Base-by-base conservation (phyloP, 2,797 vertebrate genomes). In the Myotis daubentonii region DNA sequence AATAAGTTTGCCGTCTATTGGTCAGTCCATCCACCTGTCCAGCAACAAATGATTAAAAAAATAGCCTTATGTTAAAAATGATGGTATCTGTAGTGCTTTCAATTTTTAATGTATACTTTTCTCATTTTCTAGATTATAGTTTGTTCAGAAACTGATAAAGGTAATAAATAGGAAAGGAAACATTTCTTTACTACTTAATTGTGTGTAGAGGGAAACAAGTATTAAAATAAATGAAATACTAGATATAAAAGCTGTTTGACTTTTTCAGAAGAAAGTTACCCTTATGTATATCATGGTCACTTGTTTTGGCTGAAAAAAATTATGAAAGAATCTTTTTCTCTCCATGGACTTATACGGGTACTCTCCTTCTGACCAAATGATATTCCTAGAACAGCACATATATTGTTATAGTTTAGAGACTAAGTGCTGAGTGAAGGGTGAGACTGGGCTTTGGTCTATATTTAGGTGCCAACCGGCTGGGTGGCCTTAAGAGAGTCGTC, bases 171-270 rank as follows among this genome's bases (percentile, higher is more conserved):
- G 74, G 90, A 85, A 90, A 94, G 4, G 30, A 87, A 30, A 47
- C 11, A 47, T 66, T 38, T 90, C 33, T 89, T 51, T 47, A 79
- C 82, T 92, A 22, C 76, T 93, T 79, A 38, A 60, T 62, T 74
- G 6, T 0, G 2, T 36, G 33, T 76, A 19, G 76, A 86, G 13
- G 44, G 68, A 84, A 65, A 16, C 84, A 36, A 12, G 9, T 38
- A 55, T 89, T 87, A 79, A 87, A 70, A 90, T 68, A 68, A 87
- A 88, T 86, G 68, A 85, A 92, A 70, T 74, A 71, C 22, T 92
- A 51, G 17, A 23, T 23, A 49, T 55, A 15, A 89, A 92, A n/a
- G 44, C 30, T 33, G 66, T 93, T 68, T 13, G 36, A 41, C 44
- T 22, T 41, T 78, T 87, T 74, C 22, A 71, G 78, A 76, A 96